Evolutionary conservation across 2,888 invertebrate genomes (phyloP), one percentile per base, ranked within the genome.

Genomic region (Chrysina gloriosa): DNA sequence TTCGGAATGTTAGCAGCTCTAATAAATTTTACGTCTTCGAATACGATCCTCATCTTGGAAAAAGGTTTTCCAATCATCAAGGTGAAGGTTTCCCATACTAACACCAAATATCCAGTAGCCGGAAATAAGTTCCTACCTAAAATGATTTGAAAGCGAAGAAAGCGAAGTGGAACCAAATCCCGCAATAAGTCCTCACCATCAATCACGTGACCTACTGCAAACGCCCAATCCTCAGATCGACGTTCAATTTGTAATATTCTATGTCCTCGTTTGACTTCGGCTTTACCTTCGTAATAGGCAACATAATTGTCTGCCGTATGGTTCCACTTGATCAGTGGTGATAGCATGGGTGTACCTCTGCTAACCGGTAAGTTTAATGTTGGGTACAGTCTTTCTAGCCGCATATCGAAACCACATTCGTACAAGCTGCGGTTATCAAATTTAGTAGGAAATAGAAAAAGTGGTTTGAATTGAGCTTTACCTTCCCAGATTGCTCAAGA

Each of bases 241-340:
- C 90, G 83, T 16, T 87, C 85, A 74, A 92, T 84, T 19, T 86
- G 80, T 16, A 91, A 85, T 0, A 85, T 83, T 48, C 90, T 84
- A 74, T 92, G 92, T 0, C 91, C 90, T 29, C 89, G 89, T 66
- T 87, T 87, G 76, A 89, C 88, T 74, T 89, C 89, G 76, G 89
- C 89, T 79, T 89, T 88, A 42, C 88, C 87, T 72, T 87, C 88
- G 78, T 89, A 92, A 48, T 88, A 87, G 0, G 90, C 89, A 0
- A 92, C 90, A 74, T 88, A 85, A 91, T 92, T 93, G 69, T 91
- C 89, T 69, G 90, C 89, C 14, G 88, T 86, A 77, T 97, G 96
- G 74, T 97, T 93, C 96, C 97, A 97, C 71, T 89, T 89, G n/a
- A 97, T 88, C 1, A 92, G 84, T 2, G 95, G 91, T 0, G 94